A percentile compares a stretch with the other conserved stretches of the same genome.
These are phyloP conservation scores for Sussaba pulchella DNA, from an alignment of 2,888 invertebrate genomes.

Conservation along the genomic window DNA sequence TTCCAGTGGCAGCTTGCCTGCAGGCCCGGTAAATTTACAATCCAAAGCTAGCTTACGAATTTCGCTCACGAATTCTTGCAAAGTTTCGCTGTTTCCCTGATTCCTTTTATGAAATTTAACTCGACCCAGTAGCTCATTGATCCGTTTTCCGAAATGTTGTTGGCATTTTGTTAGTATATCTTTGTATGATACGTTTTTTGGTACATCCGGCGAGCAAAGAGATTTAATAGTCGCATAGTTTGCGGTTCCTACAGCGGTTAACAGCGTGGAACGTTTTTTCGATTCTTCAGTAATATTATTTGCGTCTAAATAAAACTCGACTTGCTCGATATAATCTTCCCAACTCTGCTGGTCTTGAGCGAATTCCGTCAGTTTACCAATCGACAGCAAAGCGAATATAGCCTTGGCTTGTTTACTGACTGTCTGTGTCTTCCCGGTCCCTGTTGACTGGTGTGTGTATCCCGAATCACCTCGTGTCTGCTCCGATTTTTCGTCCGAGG, in stretches of 20 bases:
- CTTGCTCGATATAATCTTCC: slow-evolving; percentile 25
- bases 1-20: slow-evolving; percentile 23
- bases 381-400: slow-evolving; percentile 9
- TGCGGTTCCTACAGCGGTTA: slow-evolving; percentile 33
- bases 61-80: slow-evolving; percentile 46
- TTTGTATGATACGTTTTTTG: slow-evolving; percentile 28
- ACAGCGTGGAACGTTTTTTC: slow-evolving; percentile 28
- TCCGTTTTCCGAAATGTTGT: slow-evolving; percentile 41
- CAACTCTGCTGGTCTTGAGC: slow-evolving; percentile 6
- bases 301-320: slow-evolving; percentile 30
- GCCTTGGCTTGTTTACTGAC: slow-evolving; percentile 1
- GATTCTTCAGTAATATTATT: slow-evolving; percentile 32
- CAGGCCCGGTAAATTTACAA: slow-evolving; percentile 41
- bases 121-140: slow-evolving; percentile 38
- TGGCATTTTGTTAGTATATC: slow-evolving; percentile 38
- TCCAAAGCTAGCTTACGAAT: slow-evolving; percentile 34
- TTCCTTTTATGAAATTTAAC: slow-evolving; percentile 43
- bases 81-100: slow-evolving; percentile 35
- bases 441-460: neutral
- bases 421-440: neutral
- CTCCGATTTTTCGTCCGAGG: neutral
- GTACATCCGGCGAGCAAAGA: slow-evolving; percentile 30
- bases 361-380: slow-evolving; percentile 16
- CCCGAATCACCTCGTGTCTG: neutral
- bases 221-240: slow-evolving; percentile 45